phyloP scores from a whole-genome alignment of 2,888 invertebrate species.

The Nephrocerus scutellatus region DNA sequence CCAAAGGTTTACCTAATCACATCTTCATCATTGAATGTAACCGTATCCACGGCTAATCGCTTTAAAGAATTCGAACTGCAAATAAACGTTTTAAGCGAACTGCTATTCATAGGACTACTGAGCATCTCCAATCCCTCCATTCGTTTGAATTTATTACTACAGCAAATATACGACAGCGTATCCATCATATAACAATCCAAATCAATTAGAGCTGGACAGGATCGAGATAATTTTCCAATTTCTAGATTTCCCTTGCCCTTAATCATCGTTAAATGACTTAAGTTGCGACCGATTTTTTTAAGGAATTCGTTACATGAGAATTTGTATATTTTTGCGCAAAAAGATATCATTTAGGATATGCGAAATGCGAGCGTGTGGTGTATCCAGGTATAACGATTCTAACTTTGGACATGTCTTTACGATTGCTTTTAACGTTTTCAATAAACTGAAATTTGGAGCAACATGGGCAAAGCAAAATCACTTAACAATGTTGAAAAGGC shows the following conservation, averaged over 20 bases:
- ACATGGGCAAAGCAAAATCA: too few species aligned
- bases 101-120: constrained; percentile 56
- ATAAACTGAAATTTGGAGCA: too few species aligned
- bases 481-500: too few species aligned
- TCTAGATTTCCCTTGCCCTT: constrained; percentile 55
- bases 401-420: constrained; percentile 56
- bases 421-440: constrained; percentile 55
- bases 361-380: constrained; percentile 51
- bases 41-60: constrained; percentile 58
- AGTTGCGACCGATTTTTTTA: constrained; percentile 52
- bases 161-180: constrained; percentile 51
- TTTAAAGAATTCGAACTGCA: constrained; percentile 56
- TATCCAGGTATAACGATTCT: constrained; percentile 60
- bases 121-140: constrained; percentile 61
- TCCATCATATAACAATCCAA: constrained; percentile 63
- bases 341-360: constrained; percentile 31
- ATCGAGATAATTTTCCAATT: constrained; percentile 54
- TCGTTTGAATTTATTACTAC: constrained; percentile 54
- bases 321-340: constrained; percentile 55
- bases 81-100: constrained; percentile 55
- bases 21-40: constrained; percentile 61
- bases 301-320: constrained; percentile 57
- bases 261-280: constrained; percentile 54
- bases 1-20: constrained; percentile 55
- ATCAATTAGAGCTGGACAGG: constrained; percentile 55